Evolutionary conservation across 2,797 vertebrate species (phyloP).

Genomic region (Scleropages formosus): DNA sequence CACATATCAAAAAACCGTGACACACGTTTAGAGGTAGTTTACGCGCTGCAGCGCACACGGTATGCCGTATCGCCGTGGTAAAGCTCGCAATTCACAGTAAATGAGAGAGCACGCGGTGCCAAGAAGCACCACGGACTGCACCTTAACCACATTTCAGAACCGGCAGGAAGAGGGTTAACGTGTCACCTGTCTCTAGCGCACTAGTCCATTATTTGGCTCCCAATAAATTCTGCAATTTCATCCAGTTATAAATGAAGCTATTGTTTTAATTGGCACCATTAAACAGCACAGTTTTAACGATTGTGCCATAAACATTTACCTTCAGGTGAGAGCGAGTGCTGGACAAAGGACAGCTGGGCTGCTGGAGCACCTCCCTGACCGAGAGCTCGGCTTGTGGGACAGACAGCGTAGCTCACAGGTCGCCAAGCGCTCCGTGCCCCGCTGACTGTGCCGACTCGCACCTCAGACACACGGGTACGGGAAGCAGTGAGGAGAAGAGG

Average conservation of each 20-base stretch:
- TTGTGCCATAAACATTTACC: conserved; percentile 82
- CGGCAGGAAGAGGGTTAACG: conserved; percentile 50
- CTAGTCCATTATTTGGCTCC: conserved; percentile 61
- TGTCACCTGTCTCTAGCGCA: conserved; percentile 30
- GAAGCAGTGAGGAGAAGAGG: no score
- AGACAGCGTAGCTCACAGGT: background rate
- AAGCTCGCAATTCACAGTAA: background rate
- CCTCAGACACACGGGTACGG: no score
- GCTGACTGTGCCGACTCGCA: no score
- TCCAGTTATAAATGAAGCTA: conserved; percentile 75
- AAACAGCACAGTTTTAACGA: conserved; percentile 74
- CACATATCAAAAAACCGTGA: background rate
- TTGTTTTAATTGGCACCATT: conserved; percentile 82
- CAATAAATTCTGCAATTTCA: conserved; percentile 66
- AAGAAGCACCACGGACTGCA: no score
- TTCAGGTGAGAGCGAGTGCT: conserved; percentile 68
- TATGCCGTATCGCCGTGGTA: no score
- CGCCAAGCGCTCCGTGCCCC: background rate
- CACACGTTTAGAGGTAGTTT: background rate
- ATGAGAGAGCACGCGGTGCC: no score
- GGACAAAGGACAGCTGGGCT: conserved; percentile 55
- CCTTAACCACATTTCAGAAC: background rate
- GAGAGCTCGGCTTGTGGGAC: background rate
- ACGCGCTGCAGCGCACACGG: no score
- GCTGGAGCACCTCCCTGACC: conserved; percentile 19